Evolutionary conservation across 2,113 vertebrate genomes (phyloP).

Genomic region (Albula glossodonta): DNA sequence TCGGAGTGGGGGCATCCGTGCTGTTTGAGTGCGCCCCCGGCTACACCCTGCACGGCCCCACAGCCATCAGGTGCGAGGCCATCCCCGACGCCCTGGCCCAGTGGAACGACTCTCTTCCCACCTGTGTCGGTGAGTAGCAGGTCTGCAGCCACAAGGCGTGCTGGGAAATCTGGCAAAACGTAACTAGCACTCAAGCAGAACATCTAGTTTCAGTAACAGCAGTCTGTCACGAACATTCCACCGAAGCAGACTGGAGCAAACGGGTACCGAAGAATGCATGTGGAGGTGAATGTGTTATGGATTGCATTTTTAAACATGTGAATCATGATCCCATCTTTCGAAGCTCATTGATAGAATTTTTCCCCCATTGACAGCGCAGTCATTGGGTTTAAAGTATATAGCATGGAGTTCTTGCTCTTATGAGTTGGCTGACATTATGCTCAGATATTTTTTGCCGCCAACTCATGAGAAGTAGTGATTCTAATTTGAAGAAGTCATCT

Average conservation of each 20-base stretch:
- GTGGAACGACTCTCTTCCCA: constrained; percentile 96
- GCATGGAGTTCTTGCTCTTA: background rate
- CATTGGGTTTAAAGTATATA: background rate
- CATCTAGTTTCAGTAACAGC: background rate
- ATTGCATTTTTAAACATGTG: constrained; percentile 1
- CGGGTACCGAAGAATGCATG: background rate
- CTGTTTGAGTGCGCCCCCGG: constrained; percentile 97
- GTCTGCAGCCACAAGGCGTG: background rate
- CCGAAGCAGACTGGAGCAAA: background rate
- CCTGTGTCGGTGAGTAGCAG: constrained; percentile 85
- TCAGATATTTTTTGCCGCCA: background rate
- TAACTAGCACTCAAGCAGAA: background rate
- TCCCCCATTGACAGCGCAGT: background rate
- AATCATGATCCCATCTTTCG: background rate
- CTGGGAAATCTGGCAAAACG: background rate
- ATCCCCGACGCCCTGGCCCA: constrained; percentile 94
- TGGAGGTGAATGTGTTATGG: background rate
- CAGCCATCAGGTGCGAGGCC: constrained; percentile 89
- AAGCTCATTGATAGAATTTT: background rate
- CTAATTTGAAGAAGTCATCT: background rate
- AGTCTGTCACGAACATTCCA: background rate
- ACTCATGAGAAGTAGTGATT: background rate
- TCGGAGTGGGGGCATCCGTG: constrained; percentile 90
- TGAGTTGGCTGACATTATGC: background rate
- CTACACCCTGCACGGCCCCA: constrained; percentile 89